Evolutionary conservation across 2,888 invertebrate species (phyloP).

Genomic region (Criorhina ranunculi): DNA sequence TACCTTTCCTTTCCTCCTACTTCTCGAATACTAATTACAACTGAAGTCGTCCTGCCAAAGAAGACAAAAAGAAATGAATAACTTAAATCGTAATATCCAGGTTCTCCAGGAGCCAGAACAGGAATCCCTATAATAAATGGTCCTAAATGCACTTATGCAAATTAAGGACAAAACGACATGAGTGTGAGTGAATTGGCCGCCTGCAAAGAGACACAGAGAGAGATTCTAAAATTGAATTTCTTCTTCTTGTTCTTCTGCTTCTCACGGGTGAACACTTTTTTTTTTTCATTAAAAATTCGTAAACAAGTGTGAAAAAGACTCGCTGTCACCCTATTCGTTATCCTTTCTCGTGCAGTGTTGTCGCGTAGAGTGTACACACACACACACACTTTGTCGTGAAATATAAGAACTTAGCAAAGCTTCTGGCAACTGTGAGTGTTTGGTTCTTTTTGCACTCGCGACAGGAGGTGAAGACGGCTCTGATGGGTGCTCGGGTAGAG

Average conservation of each 20-base stretch:
- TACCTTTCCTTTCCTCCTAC: neutral
- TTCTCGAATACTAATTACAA: conserved; percentile 47
- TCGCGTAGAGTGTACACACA: conserved; percentile 16
- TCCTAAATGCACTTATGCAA: conserved; percentile 61
- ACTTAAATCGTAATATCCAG: conserved; percentile 39
- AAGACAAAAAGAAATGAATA: neutral
- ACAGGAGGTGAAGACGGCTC: conserved; percentile 25
- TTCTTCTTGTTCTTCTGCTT: conserved; percentile 31
- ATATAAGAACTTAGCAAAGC: conserved; percentile 59
- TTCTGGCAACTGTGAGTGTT: conserved; percentile 48
- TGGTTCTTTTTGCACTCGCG: neutral
- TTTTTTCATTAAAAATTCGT: conserved; percentile 33
- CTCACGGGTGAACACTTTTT: conserved; percentile 2
- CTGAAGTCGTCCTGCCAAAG: conserved; percentile 16
- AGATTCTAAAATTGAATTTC: conserved; percentile 31
- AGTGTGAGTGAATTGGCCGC: neutral
- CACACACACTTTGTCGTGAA: conserved; percentile 23
- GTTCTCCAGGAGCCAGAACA: conserved; percentile 17
- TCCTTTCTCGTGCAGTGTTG: conserved; percentile 53
- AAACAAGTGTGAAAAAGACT: conserved; percentile 68
- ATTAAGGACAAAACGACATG: conserved; percentile 34
- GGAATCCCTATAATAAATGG: conserved; percentile 44
- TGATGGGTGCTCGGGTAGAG: conserved; percentile 32
- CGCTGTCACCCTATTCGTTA: conserved; percentile 69
- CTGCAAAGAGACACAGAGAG: neutral